Evolutionary conservation across 2,113 vertebrate species (phyloP).

Genomic region (Equus quagga): DNA sequence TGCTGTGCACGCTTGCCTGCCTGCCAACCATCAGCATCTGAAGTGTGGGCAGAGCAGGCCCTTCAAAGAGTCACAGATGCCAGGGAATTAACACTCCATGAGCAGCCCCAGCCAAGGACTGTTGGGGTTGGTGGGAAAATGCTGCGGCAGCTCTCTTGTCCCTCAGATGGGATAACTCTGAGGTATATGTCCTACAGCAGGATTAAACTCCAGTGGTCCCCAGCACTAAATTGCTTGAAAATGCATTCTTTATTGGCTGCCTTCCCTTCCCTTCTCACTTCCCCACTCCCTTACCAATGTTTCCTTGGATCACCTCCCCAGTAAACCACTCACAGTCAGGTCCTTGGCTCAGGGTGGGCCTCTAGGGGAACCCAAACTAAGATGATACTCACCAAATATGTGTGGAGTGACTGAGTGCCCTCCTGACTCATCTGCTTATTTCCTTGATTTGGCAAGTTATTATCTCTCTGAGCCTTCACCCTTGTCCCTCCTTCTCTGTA

Average conservation of each 20-base stretch:
- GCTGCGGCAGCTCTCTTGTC: not conserved
- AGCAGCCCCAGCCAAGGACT: not conserved
- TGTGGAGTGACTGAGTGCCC: not conserved
- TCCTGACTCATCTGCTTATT: not conserved
- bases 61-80: not conserved
- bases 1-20: not conserved
- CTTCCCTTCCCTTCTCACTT: not conserved
- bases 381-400: not conserved
- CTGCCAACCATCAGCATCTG: not conserved
- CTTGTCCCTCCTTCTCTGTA: not conserved
- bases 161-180: not conserved
- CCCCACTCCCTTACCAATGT: not conserved
- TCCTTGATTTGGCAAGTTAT: not conserved
- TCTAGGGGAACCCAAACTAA: not conserved
- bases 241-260: not conserved
- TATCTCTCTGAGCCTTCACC: not conserved
- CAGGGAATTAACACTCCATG: not conserved
- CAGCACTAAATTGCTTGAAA: not conserved
- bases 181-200: not conserved
- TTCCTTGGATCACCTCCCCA: not conserved
- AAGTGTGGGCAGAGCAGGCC: not conserved
- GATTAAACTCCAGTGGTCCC: not conserved
- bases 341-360: not conserved
- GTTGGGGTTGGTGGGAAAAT: not conserved
- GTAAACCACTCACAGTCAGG: not conserved